Conservation (phyloP, 1,140 invertebrate species). For the Bombus confusus region DNA sequence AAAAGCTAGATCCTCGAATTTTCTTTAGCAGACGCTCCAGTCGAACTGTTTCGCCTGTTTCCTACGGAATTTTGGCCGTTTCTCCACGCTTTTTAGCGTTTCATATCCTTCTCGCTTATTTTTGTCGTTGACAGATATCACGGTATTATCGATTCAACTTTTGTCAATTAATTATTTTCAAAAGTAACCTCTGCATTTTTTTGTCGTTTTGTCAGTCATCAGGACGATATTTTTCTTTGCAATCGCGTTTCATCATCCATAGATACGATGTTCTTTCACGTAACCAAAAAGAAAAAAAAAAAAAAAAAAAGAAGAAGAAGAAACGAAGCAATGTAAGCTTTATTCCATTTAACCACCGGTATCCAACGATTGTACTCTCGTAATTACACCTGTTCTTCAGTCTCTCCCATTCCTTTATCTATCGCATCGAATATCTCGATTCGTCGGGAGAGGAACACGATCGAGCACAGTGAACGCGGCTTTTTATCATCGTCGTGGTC, state of each 20-base stretch:
- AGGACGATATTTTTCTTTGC: background rate
- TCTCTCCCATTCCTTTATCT: background rate
- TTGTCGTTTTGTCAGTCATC: background rate
- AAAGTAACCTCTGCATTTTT: background rate
- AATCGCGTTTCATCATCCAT: background rate
- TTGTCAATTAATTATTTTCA: no score
- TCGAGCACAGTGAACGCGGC: background rate
- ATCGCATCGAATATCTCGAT: background rate
- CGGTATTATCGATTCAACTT: no score
- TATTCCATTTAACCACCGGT: background rate
- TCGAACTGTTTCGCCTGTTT: background rate
- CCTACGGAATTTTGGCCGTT: background rate
- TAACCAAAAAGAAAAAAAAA: no score
- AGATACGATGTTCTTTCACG: background rate
- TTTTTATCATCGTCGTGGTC: slow-evolving; percentile 30
- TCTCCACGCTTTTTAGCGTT: background rate
- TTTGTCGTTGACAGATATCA: background rate
- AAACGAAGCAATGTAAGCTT: background rate
- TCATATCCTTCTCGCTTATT: background rate
- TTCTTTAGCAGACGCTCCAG: background rate
- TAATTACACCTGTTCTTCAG: slow-evolving; percentile 3
- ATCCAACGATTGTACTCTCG: background rate
- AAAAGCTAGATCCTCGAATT: background rate
- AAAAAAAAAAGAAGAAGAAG: no score
- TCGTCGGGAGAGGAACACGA: background rate